Percentiles rank a stretch among this genome's conserved stretches.
Evolutionary conservation across 2,113 vertebrate species (phyloP).

Genomic region (Calonectris borealis): DNA sequence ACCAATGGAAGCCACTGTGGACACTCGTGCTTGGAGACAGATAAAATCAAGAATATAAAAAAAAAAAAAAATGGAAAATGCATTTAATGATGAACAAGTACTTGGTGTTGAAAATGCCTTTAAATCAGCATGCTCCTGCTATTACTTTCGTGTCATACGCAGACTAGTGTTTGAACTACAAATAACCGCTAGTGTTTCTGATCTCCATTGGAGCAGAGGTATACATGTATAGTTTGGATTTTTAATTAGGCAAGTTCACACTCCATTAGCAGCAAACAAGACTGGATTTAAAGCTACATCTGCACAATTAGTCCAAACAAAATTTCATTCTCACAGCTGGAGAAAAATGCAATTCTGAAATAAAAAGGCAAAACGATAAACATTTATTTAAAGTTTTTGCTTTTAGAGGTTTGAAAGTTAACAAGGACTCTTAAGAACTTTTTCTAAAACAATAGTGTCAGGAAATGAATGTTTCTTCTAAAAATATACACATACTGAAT

Average conservation of each 20-base stretch:
- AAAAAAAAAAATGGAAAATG: neutral
- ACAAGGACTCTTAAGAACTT: neutral
- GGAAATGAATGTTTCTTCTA: slow-evolving; percentile 3
- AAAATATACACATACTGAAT: neutral
- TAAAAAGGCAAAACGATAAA: neutral
- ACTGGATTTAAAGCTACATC: slow-evolving; percentile 29
- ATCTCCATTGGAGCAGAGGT: neutral
- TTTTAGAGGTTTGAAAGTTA: neutral
- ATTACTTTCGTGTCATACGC: neutral
- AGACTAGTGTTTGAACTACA: neutral
- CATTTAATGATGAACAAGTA: slow-evolving; percentile 20
- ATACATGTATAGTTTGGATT: slow-evolving; percentile 10
- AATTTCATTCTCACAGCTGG: neutral
- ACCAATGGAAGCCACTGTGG: slow-evolving; percentile 7
- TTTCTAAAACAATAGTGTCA: neutral
- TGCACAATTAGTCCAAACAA: neutral
- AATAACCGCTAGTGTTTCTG: slow-evolving; percentile 22
- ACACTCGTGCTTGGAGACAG: neutral
- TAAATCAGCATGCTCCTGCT: slow-evolving; percentile 3
- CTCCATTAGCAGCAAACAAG: slow-evolving; percentile 7
- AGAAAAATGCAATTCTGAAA: neutral
- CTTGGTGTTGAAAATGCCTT: slow-evolving; percentile 1
- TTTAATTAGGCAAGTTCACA: slow-evolving; percentile 3
- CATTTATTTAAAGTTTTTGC: neutral
- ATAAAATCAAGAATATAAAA: neutral